Conservation (phyloP, 2,113 vertebrate species). For the Herpailurus yagouaroundi region DNA sequence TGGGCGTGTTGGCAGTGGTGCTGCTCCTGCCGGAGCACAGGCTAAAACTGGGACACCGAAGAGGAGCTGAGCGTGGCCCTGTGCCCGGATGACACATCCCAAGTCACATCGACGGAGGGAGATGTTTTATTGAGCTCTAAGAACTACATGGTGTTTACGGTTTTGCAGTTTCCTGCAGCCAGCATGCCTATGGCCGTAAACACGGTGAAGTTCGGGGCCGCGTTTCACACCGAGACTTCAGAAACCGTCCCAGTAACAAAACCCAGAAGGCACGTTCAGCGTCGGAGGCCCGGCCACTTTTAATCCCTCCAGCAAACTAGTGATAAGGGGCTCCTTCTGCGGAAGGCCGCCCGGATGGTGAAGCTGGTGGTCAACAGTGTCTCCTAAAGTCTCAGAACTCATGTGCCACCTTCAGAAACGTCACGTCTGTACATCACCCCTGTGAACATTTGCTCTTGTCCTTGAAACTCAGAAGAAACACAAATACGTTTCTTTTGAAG, state of each 20-base stretch:
- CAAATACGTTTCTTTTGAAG: not conserved
- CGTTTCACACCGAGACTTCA: not conserved
- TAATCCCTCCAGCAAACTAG: not conserved
- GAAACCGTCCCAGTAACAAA: not conserved
- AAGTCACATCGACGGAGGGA: slow-evolving; percentile 46
- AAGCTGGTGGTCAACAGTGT: rapidly evolving
- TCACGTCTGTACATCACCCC: rapidly evolving
- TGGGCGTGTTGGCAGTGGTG: not conserved
- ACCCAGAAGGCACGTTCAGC: not conserved
- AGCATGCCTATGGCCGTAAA: not conserved
- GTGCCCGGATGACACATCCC: slow-evolving; percentile 42
- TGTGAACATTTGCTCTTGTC: not conserved
- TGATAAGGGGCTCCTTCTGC: not conserved
- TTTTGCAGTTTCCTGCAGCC: slow-evolving; percentile 33
- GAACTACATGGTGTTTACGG: slow-evolving; percentile 8
- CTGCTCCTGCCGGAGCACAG: not conserved
- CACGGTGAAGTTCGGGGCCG: rapidly evolving
- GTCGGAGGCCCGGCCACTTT: not conserved
- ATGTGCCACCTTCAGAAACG: rapidly evolving
- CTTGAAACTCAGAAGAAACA: not conserved
- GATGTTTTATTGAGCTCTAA: slow-evolving; percentile 26
- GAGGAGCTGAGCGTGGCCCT: not conserved
- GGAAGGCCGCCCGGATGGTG: too few relatives aligned
- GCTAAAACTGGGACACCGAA: slow-evolving; percentile 44
- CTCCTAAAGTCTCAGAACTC: not conserved